These are phyloP conservation scores for Danio choprae DNA, from an alignment of 2,797 vertebrate genomes.

Conservation along the genomic window DNA sequence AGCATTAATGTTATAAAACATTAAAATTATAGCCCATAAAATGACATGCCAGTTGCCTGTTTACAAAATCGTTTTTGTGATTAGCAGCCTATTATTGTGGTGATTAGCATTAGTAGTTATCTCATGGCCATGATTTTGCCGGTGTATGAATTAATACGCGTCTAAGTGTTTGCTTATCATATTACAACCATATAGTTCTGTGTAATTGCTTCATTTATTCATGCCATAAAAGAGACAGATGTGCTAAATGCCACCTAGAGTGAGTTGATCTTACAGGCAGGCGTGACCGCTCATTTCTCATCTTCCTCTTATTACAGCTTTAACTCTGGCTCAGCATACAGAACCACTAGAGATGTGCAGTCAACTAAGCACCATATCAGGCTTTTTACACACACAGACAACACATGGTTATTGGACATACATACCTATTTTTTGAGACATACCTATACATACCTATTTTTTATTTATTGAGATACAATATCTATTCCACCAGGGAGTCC, in stretches of 20 bases:
- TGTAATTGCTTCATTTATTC: conserved; percentile 31
- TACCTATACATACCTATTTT: background rate
- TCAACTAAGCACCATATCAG: background rate
- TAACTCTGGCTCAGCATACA: conserved; percentile 15
- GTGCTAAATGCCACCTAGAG: conserved; percentile 10
- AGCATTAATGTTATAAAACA: background rate
- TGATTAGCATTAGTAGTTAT: background rate
- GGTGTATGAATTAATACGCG: background rate
- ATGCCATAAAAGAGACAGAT: conserved; percentile 28
- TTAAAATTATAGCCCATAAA: background rate
- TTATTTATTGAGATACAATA: background rate
- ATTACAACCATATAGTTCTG: conserved; percentile 6
- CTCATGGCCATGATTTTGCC: background rate
- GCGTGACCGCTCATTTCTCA: background rate
- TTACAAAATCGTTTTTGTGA: background rate
- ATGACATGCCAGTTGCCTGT: background rate
- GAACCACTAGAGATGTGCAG: conserved; percentile 12
- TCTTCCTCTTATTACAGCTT: conserved; percentile 18
- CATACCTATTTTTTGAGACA: background rate
- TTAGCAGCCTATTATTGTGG: background rate
- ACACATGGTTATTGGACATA: background rate
- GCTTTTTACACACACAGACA: background rate
- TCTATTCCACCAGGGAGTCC: background rate
- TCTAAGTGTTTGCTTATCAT: conserved; percentile 16
- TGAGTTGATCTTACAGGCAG: conserved; percentile 12